Percentiles rank a stretch among this genome's conserved stretches.
Conservation (phyloP, 2,797 vertebrate species). For the Arremon brunneinucha region DNA sequence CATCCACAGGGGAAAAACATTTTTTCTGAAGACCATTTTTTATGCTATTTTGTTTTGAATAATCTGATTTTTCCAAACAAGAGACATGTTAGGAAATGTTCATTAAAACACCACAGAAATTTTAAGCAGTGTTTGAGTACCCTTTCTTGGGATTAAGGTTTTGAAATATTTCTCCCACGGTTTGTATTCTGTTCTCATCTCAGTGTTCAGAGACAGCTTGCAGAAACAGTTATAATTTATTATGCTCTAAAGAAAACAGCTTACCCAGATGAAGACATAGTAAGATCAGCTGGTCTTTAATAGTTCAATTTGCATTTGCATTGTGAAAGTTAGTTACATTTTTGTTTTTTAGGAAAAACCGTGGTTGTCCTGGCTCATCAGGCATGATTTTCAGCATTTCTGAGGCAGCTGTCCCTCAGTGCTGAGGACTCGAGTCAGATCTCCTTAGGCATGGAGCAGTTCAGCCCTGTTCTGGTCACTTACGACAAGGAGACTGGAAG, state of each 20-base stretch:
- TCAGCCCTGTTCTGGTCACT: neutral
- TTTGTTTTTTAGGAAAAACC: neutral
- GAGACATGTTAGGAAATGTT: neutral
- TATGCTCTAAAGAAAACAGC: neutral
- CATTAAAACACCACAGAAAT: neutral
- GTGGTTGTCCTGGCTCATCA: neutral
- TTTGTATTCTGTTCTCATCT: neutral
- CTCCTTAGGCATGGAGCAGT: neutral
- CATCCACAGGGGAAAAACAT: neutral
- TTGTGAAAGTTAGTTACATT: neutral
- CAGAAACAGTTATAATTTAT: neutral
- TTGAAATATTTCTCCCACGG: neutral
- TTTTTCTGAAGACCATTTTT: neutral
- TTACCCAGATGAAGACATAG: neutral
- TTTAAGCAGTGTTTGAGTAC: neutral
- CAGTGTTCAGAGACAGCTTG: neutral
- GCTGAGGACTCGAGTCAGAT: accelerated
- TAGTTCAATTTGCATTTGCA: neutral
- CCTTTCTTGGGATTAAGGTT: neutral
- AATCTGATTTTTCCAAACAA: neutral
- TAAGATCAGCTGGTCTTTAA: neutral
- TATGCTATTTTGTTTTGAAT: neutral
- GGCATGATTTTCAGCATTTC: neutral
- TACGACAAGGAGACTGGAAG: neutral
- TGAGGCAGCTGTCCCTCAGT: neutral